These are phyloP conservation scores for Metridium senile DNA, from an alignment of 92 coral and sea anemone genomes.

Conservation along the genomic window DNA sequence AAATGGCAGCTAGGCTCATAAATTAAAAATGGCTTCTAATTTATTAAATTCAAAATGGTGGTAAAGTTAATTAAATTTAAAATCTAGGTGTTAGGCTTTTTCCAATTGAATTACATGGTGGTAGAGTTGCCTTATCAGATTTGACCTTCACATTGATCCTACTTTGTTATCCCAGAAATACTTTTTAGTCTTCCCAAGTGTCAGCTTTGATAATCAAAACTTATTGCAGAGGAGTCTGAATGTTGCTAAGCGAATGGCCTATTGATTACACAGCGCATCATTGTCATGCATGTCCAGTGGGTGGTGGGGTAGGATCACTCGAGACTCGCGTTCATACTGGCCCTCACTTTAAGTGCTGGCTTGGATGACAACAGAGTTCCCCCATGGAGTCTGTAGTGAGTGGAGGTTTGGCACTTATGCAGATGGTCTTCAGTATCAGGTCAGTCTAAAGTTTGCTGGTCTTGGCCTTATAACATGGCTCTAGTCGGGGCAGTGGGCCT, in stretches of 20 bases:
- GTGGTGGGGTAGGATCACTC: constrained; percentile 20
- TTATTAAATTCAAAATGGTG: constrained; percentile 8
- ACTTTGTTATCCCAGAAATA: constrained; percentile 18
- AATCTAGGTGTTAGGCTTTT: background rate
- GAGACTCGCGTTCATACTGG: constrained; percentile 10
- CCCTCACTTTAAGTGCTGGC: constrained; percentile 14
- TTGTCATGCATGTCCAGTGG: constrained; percentile 17
- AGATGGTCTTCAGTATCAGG: constrained; percentile 7
- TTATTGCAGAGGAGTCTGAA: constrained; percentile 8
- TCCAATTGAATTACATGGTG: constrained; percentile 11
- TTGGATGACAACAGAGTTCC: constrained; percentile 20
- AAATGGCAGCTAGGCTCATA: background rate
- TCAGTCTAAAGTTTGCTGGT: constrained; percentile 22
- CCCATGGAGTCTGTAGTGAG: constrained; percentile 18
- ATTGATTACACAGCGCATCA: constrained; percentile 19
- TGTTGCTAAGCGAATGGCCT: constrained; percentile 13
- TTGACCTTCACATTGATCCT: constrained; percentile 11
- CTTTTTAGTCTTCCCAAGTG: constrained; percentile 7
- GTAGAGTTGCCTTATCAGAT: constrained; percentile 11
- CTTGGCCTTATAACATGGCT: constrained; percentile 13
- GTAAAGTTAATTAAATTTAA: background rate
- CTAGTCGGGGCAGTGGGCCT: constrained; percentile 9
- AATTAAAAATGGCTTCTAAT: background rate
- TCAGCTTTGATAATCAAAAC: constrained; percentile 17
- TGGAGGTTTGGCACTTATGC: constrained; percentile 6